phyloP scores from a whole-genome alignment of 2,888 invertebrate genomes.

The Dryococelus australis region DNA sequence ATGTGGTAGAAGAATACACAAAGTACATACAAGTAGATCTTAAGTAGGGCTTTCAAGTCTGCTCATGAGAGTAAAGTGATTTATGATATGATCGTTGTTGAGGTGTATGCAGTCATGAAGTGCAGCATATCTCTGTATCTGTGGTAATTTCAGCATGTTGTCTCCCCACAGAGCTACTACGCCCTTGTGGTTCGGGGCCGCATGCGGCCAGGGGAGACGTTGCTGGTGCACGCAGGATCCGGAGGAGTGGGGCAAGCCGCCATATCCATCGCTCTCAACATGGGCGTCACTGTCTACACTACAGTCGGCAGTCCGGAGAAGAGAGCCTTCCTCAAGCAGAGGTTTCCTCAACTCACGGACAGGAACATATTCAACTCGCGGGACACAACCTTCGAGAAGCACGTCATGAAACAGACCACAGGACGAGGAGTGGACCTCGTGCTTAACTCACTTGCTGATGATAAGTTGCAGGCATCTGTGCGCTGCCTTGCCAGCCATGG shows the following conservation, averaged over 20 bases:
- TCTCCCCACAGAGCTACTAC: constrained; percentile 72
- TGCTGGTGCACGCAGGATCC: constrained; percentile 94
- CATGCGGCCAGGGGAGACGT: constrained; percentile 81
- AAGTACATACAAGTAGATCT: no score
- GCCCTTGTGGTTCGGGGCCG: constrained; percentile 88
- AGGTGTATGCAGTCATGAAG: no score
- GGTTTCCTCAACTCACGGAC: constrained; percentile 47
- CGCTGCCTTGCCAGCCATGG: constrained; percentile 92
- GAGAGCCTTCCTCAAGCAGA: constrained; percentile 13
- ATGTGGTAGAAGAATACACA: no score
- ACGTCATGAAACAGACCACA: constrained; percentile 81
- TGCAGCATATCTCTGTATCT: no score
- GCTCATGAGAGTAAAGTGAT: no score
- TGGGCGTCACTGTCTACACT: constrained; percentile 19
- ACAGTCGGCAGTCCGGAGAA: constrained; percentile 18
- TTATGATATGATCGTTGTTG: no score
- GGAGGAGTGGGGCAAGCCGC: constrained; percentile 60
- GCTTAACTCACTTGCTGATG: constrained; percentile 95
- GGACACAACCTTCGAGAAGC: constrained; percentile 91
- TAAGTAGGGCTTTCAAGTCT: no score
- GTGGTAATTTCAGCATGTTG: no score
- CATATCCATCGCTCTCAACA: constrained; percentile 26
- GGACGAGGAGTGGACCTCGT: constrained; percentile 95
- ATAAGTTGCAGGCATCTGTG: constrained; percentile 92
- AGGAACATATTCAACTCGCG: constrained; percentile 89